Percentiles rank a stretch among this genome's conserved stretches.
phyloP scores from a whole-genome alignment of 2,113 vertebrate genomes.

The Silurus asotus region DNA sequence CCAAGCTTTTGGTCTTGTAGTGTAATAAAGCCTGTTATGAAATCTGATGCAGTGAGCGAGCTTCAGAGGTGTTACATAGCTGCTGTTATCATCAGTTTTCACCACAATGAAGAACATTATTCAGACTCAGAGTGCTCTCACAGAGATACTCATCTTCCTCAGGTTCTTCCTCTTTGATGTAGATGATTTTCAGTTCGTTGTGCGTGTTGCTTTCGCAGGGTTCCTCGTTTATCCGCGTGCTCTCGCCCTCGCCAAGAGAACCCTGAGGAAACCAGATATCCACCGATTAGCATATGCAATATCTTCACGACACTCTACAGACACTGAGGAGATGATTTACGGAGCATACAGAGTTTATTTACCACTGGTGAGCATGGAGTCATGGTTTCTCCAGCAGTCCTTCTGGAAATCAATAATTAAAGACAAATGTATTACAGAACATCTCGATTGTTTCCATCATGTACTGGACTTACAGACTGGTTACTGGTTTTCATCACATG shows the following conservation, averaged over 20 bases:
- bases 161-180: slow-evolving; percentile 1
- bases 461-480: not conserved
- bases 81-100: no score
- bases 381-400: not conserved
- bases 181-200: slow-evolving; percentile 9
- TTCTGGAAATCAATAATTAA: not conserved
- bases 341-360: not conserved
- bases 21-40: no score
- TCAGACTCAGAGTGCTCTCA: not conserved
- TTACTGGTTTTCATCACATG: not conserved
- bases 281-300: not conserved
- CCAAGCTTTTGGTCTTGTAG: no score
- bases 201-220: not conserved
- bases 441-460: not conserved
- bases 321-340: not conserved
- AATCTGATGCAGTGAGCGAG: no score
- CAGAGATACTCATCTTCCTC: not conserved
- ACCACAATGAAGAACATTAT: not conserved
- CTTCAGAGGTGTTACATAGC: no score
- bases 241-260: not conserved
- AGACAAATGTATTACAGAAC: not conserved
- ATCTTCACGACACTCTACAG: not conserved
- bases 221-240: not conserved
- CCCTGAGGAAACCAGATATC: not conserved
- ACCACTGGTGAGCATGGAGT: not conserved